A percentile compares a stretch with the other conserved stretches of the same genome.
These are phyloP conservation scores for Alloscopus bannaensis DNA, from an alignment of 2,888 invertebrate species.

Conservation along the genomic window DNA sequence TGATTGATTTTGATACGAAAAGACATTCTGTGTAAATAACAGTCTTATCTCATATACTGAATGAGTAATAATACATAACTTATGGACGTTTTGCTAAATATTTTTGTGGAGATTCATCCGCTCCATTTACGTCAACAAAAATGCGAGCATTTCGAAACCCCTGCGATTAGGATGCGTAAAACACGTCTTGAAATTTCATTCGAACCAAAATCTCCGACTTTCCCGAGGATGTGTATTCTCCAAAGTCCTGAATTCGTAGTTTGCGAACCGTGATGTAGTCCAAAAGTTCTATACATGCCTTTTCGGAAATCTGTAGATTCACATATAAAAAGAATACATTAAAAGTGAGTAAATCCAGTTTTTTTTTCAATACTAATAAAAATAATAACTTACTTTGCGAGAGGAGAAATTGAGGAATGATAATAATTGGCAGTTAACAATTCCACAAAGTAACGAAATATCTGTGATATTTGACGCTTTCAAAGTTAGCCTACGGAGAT, in stretches of 20 bases:
- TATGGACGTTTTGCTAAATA: too few relatives aligned
- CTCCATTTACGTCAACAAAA: too few relatives aligned
- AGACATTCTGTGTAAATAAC: too few relatives aligned
- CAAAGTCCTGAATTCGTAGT: conserved; percentile 53
- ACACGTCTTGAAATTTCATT: conserved; percentile 52
- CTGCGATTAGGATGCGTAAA: conserved; percentile 33
- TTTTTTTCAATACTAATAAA: too few relatives aligned
- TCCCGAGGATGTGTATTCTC: conserved; percentile 47
- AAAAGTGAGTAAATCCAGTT: too few relatives aligned
- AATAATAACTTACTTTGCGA: conserved; percentile 48
- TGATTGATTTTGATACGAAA: too few relatives aligned
- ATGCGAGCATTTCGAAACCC: too few relatives aligned
- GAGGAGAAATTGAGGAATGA: conserved; percentile 40
- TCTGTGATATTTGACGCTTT: conserved; percentile 40
- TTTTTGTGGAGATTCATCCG: too few relatives aligned
- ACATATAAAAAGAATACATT: too few relatives aligned
- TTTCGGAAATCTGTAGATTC: conserved; percentile 53
- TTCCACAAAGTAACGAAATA: conserved; percentile 45
- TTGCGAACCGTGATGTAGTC: conserved; percentile 23
- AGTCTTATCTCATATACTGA: too few relatives aligned
- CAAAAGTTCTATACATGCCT: conserved; percentile 47
- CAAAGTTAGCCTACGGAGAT: conserved; percentile 34
- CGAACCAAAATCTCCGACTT: conserved; percentile 48
- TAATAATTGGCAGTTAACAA: conserved; percentile 43
- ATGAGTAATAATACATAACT: too few relatives aligned